Evolutionary conservation across 2,797 vertebrate genomes (phyloP).

Genomic region (Tragopan temminckii): DNA sequence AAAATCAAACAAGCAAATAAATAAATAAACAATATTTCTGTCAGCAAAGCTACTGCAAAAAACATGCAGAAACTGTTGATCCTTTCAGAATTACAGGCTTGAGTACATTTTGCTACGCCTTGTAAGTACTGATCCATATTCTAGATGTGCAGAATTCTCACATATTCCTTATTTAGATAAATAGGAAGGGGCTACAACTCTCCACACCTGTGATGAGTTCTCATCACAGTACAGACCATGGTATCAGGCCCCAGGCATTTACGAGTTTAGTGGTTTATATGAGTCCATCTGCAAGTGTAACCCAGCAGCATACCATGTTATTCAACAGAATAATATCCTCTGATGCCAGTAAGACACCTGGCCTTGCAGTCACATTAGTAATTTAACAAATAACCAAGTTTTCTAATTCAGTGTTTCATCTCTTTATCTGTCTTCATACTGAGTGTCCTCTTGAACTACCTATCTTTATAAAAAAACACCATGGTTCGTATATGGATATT

Average conservation of each 20-base stretch:
- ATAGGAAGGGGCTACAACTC: neutral
- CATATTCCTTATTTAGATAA: neutral
- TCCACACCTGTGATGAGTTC: neutral
- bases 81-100: neutral
- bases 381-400: neutral
- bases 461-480: slow-evolving; percentile 34
- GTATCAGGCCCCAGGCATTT: neutral
- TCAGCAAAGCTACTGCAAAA: neutral
- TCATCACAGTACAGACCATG: neutral
- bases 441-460: neutral
- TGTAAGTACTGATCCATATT: neutral
- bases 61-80: neutral
- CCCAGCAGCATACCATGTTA: neutral
- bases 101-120: neutral
- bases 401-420: slow-evolving; percentile 23
- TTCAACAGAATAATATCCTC: neutral
- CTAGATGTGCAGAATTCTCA: neutral
- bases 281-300: neutral
- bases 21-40: neutral
- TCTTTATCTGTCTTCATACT: neutral
- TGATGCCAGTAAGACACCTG: neutral
- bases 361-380: neutral
- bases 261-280: neutral
- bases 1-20: neutral
- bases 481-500: neutral